Base-by-base conservation (phyloP, 2,113 vertebrate species). In the Origma solitaria region DNA sequence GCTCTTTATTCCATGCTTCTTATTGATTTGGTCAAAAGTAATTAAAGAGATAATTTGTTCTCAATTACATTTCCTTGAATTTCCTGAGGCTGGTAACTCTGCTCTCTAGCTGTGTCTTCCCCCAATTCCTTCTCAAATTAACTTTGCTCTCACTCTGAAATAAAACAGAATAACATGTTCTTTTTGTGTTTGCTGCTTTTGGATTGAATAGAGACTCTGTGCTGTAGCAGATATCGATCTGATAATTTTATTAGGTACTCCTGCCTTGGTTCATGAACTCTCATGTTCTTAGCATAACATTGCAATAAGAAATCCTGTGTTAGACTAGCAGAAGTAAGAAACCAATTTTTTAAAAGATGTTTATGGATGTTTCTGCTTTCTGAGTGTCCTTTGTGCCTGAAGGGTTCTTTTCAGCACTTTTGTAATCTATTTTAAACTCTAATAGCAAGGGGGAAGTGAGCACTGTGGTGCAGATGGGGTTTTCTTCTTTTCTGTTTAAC, bases 1-100 rank as follows among this genome's bases (percentile, higher is more conserved):
- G 84, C 54, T 88, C 95, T 97, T 94, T 96, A 70, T 93, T 82
- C 96, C 66, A 25, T 83, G 47, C 4, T 44, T 83, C 93, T 94
- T 97, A 97, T 97, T 97, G 98, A 97, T 97, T 97, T 97, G 98
- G 96, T 97, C 97, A 96, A 97, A 98, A 97, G 97, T 97, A 98
- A 97, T 98, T 98, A 98, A 97, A 97, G 97, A 97, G 97, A 98
- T 97, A 97, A 98, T 98, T 98, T 83, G 91, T 96, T 96, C 97
- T 97, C 97, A 98, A 94, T 98, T 97, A 96, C 97, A 97, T 97
- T 97, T 97, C 95, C 95, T 86, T 86, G 96, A 85, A 96, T 98
- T 97, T 97, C 97, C 97, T 86, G 91, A 93, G 96, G 96, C 97
- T 96, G 95, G 79, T 94, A 93, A 93, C 90, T 95, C 93, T 87